Conservation (phyloP, 2,797 vertebrate species). For the Microhierax caerulescens region DNA sequence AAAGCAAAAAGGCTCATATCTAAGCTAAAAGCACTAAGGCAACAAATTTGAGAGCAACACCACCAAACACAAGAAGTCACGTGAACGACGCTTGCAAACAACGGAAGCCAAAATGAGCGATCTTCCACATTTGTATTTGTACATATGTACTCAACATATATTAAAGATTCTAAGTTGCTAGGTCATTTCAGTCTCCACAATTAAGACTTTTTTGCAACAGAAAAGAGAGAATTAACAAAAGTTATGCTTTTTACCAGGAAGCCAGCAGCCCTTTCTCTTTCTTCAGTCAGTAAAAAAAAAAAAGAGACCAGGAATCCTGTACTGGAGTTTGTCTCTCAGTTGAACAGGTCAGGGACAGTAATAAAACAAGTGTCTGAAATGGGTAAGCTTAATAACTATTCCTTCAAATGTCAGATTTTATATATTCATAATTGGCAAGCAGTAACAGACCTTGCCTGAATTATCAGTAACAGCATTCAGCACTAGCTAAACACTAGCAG, state of each 20-base stretch:
- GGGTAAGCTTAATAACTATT: background rate
- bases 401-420: slow-evolving; percentile 11
- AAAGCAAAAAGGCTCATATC: background rate
- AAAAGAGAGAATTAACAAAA: background rate
- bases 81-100: background rate
- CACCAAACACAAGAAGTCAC: background rate
- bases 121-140: background rate
- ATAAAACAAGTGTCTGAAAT: background rate
- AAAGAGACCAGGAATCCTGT: background rate
- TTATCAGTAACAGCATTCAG: background rate
- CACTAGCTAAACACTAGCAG: background rate
- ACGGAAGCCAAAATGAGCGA: background rate
- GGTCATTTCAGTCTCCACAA: background rate
- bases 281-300: background rate
- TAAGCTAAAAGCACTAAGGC: background rate
- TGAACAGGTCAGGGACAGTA: background rate
- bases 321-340: background rate
- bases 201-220: background rate
- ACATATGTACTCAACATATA: background rate
- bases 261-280: background rate
- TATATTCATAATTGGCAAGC: background rate
- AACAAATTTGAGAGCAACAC: background rate
- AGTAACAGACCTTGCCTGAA: background rate
- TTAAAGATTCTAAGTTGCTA: background rate
- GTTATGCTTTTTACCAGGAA: background rate